Evolutionary conservation across 2,113 vertebrate species (phyloP).

Genomic region (Etia nguti): DNA sequence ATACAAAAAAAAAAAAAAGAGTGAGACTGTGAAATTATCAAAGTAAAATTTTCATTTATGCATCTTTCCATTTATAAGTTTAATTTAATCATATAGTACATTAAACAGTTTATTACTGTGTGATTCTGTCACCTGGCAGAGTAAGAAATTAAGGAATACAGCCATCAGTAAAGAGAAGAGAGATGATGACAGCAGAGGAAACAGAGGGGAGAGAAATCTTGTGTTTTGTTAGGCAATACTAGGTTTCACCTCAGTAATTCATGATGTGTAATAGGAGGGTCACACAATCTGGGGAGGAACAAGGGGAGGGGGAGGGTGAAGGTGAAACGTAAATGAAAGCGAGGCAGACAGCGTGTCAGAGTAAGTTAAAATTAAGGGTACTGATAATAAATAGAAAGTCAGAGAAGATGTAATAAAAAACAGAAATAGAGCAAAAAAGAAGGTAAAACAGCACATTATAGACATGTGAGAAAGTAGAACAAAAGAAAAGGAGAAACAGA

Average conservation of each 20-base stretch:
- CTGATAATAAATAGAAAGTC: background rate
- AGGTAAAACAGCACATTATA: background rate
- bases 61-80: background rate
- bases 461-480: background rate
- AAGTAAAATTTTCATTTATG: background rate
- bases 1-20: background rate
- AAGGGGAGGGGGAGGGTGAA: background rate
- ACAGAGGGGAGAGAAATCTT: background rate
- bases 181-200: slow-evolving; percentile 14
- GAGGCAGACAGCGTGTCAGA: background rate
- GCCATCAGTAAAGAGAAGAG: slow-evolving; percentile 29
- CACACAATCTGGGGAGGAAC: background rate
- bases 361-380: background rate
- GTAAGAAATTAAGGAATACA: slow-evolving; percentile 27
- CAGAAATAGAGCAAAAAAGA: background rate
- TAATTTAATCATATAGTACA: background rate
- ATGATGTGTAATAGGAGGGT: slow-evolving; percentile 56
- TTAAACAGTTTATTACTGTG: background rate
- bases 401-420: background rate
- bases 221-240: slow-evolving; percentile 40
- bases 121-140: background rate
- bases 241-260: slow-evolving; percentile 67
- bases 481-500: background rate
- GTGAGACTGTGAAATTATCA: background rate
- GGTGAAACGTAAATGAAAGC: background rate